Base-by-base conservation (phyloP, 2,888 invertebrate species). In the Aphidius colemani region DNA sequence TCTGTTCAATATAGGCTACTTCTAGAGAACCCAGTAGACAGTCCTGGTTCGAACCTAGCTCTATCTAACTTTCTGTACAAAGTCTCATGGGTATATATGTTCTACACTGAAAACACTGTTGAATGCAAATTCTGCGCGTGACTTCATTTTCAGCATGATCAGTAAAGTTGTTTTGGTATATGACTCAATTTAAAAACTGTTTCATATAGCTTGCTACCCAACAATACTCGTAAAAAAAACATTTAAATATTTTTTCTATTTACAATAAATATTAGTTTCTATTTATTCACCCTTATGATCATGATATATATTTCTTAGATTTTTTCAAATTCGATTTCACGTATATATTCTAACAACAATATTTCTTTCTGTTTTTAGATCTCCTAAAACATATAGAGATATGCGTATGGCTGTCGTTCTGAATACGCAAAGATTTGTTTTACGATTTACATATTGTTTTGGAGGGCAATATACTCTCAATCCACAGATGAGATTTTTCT, bases 381-480 rank as follows among this genome's bases (percentile, higher is more conserved):
- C 39, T 46, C 9, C 7, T 48, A 13, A 48, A 48, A 48, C 6
- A 13, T 8, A 39, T 46, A n/a, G 46, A 44, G 13, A 66, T 65
- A 64, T 30, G 53, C 60, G 10, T 39, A 18, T n/a, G 50, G 48
- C 49, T 67, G 45, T 63, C 67, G 59, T 56, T 58, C 60, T 30
- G 68, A 67, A 70, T 71, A 72, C 61, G 53, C 61, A 58, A 51
- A 56, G 53, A 64, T 66, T 68, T 67, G 53, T 69, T 63, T 67
- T 64, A 69, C 67, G 70, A 70, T 70, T 68, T 69, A 72, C 74
- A 75, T 78, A 76, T 72, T 74, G 76, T 73, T 74, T 69, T 45
- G 43, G 39, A 40, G 53, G 53, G 7, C 9, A 56, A 56, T 56
- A 56, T 30, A 56, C 45, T 46, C 57, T 18, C 11, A 46, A 45